Base-by-base conservation (phyloP, 2,888 invertebrate genomes). In the Dicyrtoma fusca region DNA sequence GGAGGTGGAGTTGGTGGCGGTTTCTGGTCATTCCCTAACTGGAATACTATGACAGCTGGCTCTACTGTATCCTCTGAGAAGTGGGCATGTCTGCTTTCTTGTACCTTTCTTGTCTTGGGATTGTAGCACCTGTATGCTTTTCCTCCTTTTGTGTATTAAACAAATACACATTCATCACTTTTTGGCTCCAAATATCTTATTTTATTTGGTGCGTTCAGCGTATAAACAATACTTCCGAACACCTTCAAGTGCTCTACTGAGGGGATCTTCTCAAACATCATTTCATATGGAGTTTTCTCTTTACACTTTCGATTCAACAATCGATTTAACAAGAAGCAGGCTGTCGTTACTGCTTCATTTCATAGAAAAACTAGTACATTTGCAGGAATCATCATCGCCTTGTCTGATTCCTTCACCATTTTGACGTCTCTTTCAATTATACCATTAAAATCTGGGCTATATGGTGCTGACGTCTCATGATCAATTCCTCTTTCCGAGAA, bases 321-420 rank as follows among this genome's bases (percentile, higher is more conserved):
- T 66, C 82, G 69, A 69, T 84, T 83, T 10, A 81, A 68, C 8
- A 82, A 17, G 71, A 82, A 83, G 4, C 79, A 81, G 13, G 82
- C 82, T 19, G 82, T 82, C 34, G 78, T 79, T 2, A 82, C 81
- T 19, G 82, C 83, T 75, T 84, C 82, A 14, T 81, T 82, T 83
- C 83, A 84, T 51, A 82, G 75, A 14, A 71, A 34, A 25, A 76
- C 70, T 0, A 80, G 80, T 23, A 83, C 34, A 42, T 80, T 73
- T 26, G 78, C 77, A 14, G 78, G 72, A 19, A 76, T 74, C n/a
- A 84, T 26, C 81, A 83, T 82, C 5, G 82, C 72, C 57, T 81
- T 74, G 8, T 82, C 82, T n/a, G 69, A 51, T 26, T 65, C 69
- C 17, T 82, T 76, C 14, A 82, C 77, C n/a, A 82, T 82, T 42